Conservation (phyloP, 1,140 invertebrate genomes). For the Acromyrmex echinatior region DNA sequence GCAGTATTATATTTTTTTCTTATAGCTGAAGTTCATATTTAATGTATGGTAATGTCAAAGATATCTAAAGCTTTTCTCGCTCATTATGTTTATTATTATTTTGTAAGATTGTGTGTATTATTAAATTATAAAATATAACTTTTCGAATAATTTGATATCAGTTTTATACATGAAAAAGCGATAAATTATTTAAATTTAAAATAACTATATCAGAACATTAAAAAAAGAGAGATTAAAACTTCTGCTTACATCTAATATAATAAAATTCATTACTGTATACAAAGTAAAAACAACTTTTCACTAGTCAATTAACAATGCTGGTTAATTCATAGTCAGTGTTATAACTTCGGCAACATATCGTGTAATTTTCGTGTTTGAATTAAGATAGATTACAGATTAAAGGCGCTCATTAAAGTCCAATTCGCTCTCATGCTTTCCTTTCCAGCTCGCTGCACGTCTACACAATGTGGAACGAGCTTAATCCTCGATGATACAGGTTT, state of each 20-base stretch:
- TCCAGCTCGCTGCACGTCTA: constrained; percentile 11
- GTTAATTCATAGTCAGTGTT: neutral
- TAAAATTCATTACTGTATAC: neutral
- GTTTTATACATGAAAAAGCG: too few relatives aligned
- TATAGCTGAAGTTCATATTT: too few relatives aligned
- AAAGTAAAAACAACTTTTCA: neutral
- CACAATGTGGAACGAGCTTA: constrained; percentile 14
- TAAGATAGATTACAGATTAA: constrained; percentile 30
- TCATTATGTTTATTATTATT: too few relatives aligned
- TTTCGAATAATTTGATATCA: too few relatives aligned
- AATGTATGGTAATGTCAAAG: too few relatives aligned
- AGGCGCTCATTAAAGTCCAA: constrained; percentile 36
- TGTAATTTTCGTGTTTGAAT: neutral
- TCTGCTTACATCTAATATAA: neutral
- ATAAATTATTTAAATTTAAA: too few relatives aligned
- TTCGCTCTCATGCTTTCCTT: constrained; percentile 13
- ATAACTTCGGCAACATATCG: neutral
- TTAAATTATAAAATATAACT: too few relatives aligned
- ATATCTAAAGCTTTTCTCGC: too few relatives aligned
- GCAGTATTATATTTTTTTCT: too few relatives aligned
- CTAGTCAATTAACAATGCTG: neutral
- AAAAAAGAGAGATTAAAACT: too few relatives aligned
- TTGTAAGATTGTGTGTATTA: too few relatives aligned
- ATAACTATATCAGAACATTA: too few relatives aligned
- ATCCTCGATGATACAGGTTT: constrained; percentile 48